Evolutionary conservation across 2,113 vertebrate species (phyloP).

Genomic region (Nyctibius bracteatus): DNA sequence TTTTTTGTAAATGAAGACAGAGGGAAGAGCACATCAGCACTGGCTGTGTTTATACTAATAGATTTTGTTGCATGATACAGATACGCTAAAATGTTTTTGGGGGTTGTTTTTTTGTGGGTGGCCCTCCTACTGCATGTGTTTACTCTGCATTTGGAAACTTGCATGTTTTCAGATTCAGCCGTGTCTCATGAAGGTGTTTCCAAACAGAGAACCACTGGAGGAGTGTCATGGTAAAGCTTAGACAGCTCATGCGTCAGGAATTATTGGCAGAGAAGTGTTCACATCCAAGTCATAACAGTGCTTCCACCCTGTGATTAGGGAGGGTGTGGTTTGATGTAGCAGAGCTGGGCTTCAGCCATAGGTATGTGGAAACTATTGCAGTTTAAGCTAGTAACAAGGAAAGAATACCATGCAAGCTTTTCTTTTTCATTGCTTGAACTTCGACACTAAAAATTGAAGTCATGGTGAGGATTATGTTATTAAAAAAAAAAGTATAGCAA

Average conservation of each 20-base stretch:
- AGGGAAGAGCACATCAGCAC: neutral
- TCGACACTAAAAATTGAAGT: slow-evolving; percentile 36
- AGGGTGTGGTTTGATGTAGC: slow-evolving; percentile 50
- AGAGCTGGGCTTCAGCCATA: slow-evolving; percentile 8
- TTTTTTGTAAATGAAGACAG: neutral
- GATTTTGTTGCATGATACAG: neutral
- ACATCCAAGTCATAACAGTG: slow-evolving; percentile 24
- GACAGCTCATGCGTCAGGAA: slow-evolving; percentile 45
- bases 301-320: slow-evolving; percentile 71
- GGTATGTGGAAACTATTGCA: slow-evolving; percentile 31
- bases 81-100: neutral
- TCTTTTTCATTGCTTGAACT: slow-evolving; percentile 44
- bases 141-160: neutral
- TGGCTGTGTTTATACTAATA: neutral
- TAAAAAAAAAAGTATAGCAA: neutral
- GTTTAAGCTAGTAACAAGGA: slow-evolving; percentile 40
- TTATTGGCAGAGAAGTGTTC: slow-evolving; percentile 53
- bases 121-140: neutral
- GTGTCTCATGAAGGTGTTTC: neutral
- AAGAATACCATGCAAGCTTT: neutral
- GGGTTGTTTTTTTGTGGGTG: neutral
- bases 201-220: neutral
- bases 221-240: neutral
- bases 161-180: neutral
- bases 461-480: neutral